Percentiles rank a stretch among this genome's conserved stretches.
Evolutionary conservation across 2,888 invertebrate genomes (phyloP).

Genomic region (Asteroscopus sphinx): DNA sequence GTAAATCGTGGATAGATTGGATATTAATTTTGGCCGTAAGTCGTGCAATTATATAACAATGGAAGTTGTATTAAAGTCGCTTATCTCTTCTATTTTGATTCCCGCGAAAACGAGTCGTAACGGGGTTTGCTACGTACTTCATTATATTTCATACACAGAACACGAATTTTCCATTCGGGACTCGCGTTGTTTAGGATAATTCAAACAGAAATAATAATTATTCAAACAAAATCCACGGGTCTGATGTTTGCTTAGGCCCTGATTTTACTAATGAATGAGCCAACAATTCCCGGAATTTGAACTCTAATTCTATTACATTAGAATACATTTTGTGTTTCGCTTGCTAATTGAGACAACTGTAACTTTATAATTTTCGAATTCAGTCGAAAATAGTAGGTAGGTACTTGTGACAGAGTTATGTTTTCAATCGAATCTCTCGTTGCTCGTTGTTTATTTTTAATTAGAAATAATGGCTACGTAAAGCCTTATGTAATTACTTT

Average conservation of each 20-base stretch:
- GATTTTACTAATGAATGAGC: conserved; percentile 76
- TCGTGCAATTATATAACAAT: conserved; percentile 10
- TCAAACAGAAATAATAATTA: conserved; percentile 78
- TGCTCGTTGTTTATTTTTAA: conserved; percentile 31
- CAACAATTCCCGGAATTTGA: conserved; percentile 54
- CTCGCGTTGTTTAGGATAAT: conserved; percentile 73
- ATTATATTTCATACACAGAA: conserved; percentile 66
- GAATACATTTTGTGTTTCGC: conserved; percentile 46
- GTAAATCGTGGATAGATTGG: no score
- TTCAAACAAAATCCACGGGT: conserved; percentile 74
- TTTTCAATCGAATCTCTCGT: conserved; percentile 34
- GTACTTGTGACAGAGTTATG: conserved; percentile 36
- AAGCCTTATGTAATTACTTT: conserved; percentile 14
- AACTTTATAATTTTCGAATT: conserved; percentile 52
- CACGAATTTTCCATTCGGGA: conserved; percentile 70
- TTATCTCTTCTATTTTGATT: conserved; percentile 24
- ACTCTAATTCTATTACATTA: conserved; percentile 55
- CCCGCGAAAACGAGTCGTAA: conserved; percentile 17
- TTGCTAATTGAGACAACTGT: conserved; percentile 42
- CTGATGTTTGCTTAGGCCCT: conserved; percentile 79
- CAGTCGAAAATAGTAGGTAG: conserved; percentile 43
- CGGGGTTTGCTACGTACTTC: conserved; percentile 50
- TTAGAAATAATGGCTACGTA: conserved; percentile 20
- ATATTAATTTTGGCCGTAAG: no score
- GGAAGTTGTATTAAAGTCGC: conserved; percentile 17